Evolutionary conservation across 1,140 invertebrate species (phyloP).

Genomic region (Arctopsyche grandis): DNA sequence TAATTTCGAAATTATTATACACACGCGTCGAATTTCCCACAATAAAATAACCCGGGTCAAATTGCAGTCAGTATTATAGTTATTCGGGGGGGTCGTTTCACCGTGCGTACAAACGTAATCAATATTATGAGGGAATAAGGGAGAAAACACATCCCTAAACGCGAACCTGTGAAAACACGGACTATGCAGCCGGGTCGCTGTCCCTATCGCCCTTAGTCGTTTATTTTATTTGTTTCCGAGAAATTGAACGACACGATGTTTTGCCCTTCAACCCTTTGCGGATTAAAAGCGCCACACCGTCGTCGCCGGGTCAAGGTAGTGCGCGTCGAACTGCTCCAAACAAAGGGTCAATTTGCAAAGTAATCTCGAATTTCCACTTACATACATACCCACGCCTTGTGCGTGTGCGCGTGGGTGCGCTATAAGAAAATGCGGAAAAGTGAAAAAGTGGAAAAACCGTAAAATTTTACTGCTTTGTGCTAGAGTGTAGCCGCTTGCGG

Average conservation of each 20-base stretch:
- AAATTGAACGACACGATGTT: conserved; percentile 46
- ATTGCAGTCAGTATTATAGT: neutral
- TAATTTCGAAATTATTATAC: too few species aligned
- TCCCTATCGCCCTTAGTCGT: conserved; percentile 9
- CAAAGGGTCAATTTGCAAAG: conserved; percentile 30
- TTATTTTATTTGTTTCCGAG: conserved; percentile 49
- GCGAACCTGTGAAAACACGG: neutral
- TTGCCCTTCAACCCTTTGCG: conserved; percentile 37
- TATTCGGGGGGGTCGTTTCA: neutral
- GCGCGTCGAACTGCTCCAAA: neutral
- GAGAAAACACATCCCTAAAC: neutral
- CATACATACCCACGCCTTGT: neutral
- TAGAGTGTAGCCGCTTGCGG: neutral
- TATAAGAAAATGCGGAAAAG: too few species aligned
- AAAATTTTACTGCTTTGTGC: conserved; percentile 44
- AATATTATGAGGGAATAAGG: conserved; percentile 2
- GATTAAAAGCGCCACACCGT: conserved; percentile 40
- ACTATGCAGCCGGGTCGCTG: neutral
- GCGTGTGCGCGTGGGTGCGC: too few species aligned
- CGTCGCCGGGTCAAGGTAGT: conserved; percentile 37
- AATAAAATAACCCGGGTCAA: neutral
- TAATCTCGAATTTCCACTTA: conserved; percentile 16
- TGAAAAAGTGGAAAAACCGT: conserved; percentile 1
- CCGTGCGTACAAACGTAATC: neutral
- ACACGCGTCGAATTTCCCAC: too few species aligned